Evolutionary conservation across 2,888 invertebrate species (phyloP), one percentile per base, ranked within the genome.

Genomic region (Cephus pulcher): DNA sequence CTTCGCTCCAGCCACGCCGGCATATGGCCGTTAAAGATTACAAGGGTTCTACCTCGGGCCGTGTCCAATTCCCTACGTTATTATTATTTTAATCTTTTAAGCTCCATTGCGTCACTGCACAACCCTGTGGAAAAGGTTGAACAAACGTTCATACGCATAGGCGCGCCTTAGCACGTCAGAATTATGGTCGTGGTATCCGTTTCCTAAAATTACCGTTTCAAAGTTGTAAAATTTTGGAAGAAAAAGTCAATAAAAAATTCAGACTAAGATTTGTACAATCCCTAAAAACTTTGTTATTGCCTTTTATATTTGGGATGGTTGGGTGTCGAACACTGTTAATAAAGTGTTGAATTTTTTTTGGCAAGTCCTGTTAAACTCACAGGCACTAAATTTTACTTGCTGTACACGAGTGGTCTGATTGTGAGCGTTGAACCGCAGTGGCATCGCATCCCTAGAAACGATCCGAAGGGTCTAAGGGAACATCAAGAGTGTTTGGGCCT

Each of bases 21-120:
- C 90, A 90, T 90, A 90, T 90, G 90, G 89, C 85, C 81, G 83
- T 80, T 86, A 82, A 88, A 90, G 90, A 89, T 90, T 90, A 89
- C 86, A 87, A 88, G 86, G 87, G 86, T 85, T 85, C 86, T 82
- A 83, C 85, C 84, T 83, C 84, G 74, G 81, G 77, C 86, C 89
- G 87, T 90, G 87, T 89, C 90, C 89, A 90, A 89, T 90, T 89
- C 86, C 87, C 83, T 85, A 86, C 87, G 84, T 88, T 89, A 89
- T 89, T 89, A 89, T 90, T 89, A 89, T 89, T 89, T 89, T 86
- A 89, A 88, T 88, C 88, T 88, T 84, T 84, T 80, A 84, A 86
- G 85, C 86, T 82, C 81, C 33, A 71, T 23, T 32, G 71, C 71
- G 71, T 71, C 71, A 71, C 71, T 71, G 71, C 71, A 33, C 71